Base-by-base conservation (phyloP, 2,797 vertebrate genomes). In the Rhinophrynus dorsalis region DNA sequence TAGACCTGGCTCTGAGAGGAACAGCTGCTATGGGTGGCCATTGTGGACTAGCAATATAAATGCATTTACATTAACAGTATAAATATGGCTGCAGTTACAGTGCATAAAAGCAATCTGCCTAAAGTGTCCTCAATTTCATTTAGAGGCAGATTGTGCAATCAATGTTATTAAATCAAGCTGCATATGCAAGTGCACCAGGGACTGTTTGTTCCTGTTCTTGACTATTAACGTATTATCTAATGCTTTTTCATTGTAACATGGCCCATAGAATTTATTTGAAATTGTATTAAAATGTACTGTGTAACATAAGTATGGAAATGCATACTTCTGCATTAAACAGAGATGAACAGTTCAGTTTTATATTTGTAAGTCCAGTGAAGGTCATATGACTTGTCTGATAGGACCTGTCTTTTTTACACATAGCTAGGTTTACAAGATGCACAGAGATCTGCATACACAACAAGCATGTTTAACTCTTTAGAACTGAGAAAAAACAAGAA, bases 21-120 rank as follows among this genome's bases (percentile, higher is more conserved):
- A 38, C 50, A 11, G 15, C 44, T 33, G 45, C 44, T n/a, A 17
- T 26, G 21, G 3, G 26, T 47, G 40, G 38, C 44, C 24, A 33
- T 56, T 56, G 63, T 37, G 52, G 40, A 29, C n/a, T 40, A 35
- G 64, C 21, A 38, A 38, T 20, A 48, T 48, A 48, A 67, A 29
- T 48, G 65, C 48, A 42, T 57, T 48, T 58, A 37, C 54, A 67
- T 47, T 17, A 44, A 66, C 38, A 47, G 29, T 23, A 29, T 23
- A 54, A 40, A n/a, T 24, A 32, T 60, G 45, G 23, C 38, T 47
- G 27, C 55, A 32, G 29, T 48, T 47, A 20, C 12, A 33, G 3
- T 42, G 37, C n/a, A 61, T 23, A 27, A 13, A 54, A 30, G 18
- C 35, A 61, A 61, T 69, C 47, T 42, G 35, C 18, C 55, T 60